phyloP scores from a whole-genome alignment of 2,797 vertebrate genomes.

The Basileuterus tristriatus region DNA sequence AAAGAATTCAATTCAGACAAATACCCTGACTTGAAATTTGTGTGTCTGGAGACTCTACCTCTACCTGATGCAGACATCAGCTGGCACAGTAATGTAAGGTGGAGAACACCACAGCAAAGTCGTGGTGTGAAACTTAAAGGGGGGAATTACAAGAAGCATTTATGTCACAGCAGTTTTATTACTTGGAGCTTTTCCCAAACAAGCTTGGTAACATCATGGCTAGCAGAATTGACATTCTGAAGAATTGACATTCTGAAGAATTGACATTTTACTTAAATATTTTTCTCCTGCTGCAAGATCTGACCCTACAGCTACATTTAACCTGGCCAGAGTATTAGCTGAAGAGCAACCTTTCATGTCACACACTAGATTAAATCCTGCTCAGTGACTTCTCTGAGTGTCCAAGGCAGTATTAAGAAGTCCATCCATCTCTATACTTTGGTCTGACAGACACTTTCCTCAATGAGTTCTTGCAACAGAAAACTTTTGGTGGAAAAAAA shows the following conservation, averaged over 20 bases:
- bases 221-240: not conserved
- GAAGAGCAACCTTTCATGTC: slow-evolving; percentile 23
- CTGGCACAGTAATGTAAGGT: not conserved
- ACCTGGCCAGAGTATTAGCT: not conserved
- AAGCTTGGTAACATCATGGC: not conserved
- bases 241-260: not conserved
- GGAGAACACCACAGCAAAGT: not conserved
- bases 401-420: not conserved
- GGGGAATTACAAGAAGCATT: not conserved
- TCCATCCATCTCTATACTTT: not conserved
- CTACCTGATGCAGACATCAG: not conserved
- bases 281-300: not conserved
- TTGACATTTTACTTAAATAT: not conserved
- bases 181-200: not conserved
- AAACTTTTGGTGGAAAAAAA: not conserved
- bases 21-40: not conserved
- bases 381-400: not conserved
- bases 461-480: slow-evolving; percentile 14
- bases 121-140: not conserved
- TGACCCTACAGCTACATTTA: not conserved
- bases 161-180: not conserved
- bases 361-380: slow-evolving; percentile 16
- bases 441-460: slow-evolving; percentile 7
- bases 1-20: not conserved
- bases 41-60: not conserved